A percentile compares a stretch with the other conserved stretches of the same genome.
Conservation (phyloP, 2,797 vertebrate genomes). For the Crenuchus spilurus region DNA sequence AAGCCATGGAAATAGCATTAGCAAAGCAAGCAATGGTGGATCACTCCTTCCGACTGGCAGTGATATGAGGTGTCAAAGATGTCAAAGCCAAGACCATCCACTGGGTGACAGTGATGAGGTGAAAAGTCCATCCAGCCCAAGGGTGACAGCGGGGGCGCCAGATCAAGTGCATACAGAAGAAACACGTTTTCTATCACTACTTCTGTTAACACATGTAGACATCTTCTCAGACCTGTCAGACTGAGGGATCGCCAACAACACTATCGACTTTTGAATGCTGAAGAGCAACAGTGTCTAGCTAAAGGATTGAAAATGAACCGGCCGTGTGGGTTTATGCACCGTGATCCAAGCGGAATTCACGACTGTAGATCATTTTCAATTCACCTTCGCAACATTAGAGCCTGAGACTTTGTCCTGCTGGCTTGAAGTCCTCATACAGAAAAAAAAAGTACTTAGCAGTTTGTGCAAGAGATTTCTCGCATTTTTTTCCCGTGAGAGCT, state of each 20-base stretch:
- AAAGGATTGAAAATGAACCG: no score
- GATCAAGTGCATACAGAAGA: slow-evolving; percentile 5
- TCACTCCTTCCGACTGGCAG: slow-evolving; percentile 39
- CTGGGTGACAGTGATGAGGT: slow-evolving; percentile 22
- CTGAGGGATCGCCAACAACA: not conserved
- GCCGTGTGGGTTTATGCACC: no score
- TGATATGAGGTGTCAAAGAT: slow-evolving; percentile 17
- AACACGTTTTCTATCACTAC: not conserved
- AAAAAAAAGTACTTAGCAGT: slow-evolving; percentile 64
- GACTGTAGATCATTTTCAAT: slow-evolving; percentile 5
- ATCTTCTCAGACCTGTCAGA: slow-evolving; percentile 8
- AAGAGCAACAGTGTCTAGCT: not conserved
- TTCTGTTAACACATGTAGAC: slow-evolving; percentile 9
- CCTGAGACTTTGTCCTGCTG: slow-evolving; percentile 30
- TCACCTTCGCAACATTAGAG: slow-evolving; percentile 36
- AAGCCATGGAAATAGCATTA: slow-evolving; percentile 50
- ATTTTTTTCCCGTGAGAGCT: slow-evolving; percentile 64
- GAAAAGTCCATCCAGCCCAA: slow-evolving; percentile 18
- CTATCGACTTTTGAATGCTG: not conserved
- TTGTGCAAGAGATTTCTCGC: slow-evolving; percentile 60
- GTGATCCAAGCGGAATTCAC: slow-evolving; percentile 7
- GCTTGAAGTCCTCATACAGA: slow-evolving; percentile 58
- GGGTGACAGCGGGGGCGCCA: slow-evolving; percentile 6
- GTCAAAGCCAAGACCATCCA: slow-evolving; percentile 20
- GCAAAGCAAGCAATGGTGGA: slow-evolving; percentile 55